Evolutionary conservation across 2,797 vertebrate genomes (phyloP).

Genomic region (Melopsittacus undulatus): DNA sequence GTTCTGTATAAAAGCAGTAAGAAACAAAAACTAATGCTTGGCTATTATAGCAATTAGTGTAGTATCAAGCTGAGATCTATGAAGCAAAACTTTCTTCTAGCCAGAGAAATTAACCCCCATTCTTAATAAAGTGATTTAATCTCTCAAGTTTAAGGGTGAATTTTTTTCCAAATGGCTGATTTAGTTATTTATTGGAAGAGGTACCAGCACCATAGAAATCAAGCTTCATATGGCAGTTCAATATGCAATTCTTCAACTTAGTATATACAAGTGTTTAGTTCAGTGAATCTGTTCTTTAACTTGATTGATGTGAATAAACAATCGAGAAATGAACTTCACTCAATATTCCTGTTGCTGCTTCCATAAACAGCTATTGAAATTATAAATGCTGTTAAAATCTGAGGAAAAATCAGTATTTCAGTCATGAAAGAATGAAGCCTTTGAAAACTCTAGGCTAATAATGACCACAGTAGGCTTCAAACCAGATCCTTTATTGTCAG

Average conservation of each 20-base stretch:
- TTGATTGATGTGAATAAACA: not conserved
- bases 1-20: not conserved
- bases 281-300: not conserved
- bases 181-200: not conserved
- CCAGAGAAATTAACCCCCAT: not conserved
- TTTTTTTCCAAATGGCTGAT: not conserved
- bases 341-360: not conserved
- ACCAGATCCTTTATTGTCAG: not conserved
- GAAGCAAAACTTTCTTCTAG: not conserved
- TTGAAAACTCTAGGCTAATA: not conserved
- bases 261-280: not conserved
- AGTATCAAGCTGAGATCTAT: not conserved
- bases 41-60: not conserved
- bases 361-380: not conserved
- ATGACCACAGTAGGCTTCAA: not conserved
- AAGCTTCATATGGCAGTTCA: not conserved
- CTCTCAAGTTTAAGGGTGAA: not conserved
- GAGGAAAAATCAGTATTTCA: not conserved
- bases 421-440: not conserved
- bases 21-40: not conserved
- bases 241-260: not conserved
- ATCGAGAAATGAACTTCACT: not conserved
- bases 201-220: not conserved
- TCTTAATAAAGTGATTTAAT: not conserved
- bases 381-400: not conserved